These are phyloP conservation scores for Latrodectus geometricus DNA, from an alignment of 1,140 invertebrate genomes.

Conservation along the genomic window DNA sequence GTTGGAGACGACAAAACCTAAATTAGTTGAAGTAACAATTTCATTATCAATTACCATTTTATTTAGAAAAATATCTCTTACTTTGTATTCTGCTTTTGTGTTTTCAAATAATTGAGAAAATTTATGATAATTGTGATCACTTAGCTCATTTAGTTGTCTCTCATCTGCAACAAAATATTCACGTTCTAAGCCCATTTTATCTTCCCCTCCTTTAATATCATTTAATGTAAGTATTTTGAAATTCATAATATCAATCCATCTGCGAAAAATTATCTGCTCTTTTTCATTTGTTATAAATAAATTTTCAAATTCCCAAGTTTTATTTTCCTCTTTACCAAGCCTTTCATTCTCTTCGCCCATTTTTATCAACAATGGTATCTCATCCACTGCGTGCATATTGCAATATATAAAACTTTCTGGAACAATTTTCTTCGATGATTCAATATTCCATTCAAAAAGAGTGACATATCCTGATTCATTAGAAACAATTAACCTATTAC, in stretches of 20 bases:
- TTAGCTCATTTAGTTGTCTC: background rate
- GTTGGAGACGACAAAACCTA: background rate
- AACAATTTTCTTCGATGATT: background rate
- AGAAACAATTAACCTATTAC: background rate
- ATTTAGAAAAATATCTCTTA: background rate
- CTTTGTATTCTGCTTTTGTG: background rate
- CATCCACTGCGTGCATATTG: background rate
- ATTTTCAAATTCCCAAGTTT: background rate
- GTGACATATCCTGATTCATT: background rate
- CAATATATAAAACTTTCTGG: background rate
- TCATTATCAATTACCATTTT: background rate
- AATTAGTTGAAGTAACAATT: background rate
- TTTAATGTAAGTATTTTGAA: background rate
- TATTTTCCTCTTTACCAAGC: background rate
- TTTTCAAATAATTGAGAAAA: background rate
- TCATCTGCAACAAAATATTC: background rate
- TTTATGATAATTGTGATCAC: background rate
- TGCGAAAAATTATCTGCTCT: background rate
- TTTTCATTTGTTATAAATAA: background rate
- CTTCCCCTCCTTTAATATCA: background rate
- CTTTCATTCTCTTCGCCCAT: background rate
- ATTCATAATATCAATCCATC: background rate
- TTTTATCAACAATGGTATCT: background rate
- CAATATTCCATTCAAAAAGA: background rate
- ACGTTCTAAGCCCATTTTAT: background rate